Evolutionary conservation across 2,888 invertebrate species (phyloP), one percentile per base, ranked within the genome.

Genomic region (Volucella inflata): DNA sequence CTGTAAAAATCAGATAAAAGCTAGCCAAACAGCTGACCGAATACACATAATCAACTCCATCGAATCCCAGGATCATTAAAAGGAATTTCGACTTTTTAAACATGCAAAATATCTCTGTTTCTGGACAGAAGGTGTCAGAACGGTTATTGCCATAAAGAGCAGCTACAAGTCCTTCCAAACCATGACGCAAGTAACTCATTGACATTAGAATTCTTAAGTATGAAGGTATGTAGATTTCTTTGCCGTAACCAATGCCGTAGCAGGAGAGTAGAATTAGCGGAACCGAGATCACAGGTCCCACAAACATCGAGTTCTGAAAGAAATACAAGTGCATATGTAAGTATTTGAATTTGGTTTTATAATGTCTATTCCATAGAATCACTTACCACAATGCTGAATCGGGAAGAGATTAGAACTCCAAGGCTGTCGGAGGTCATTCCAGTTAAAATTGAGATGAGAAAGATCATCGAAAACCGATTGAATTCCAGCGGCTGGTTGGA

Each of bases 231-330:
- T 90, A 94, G 0, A 96, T 95, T 0, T 94, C 93, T n/a, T 94
- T 93, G 1, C 96, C 96, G 80, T 95, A 95, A 6, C 98, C 98
- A 89, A 98, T 95, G 40, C 98, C 97, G 90, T 96, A 96, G 0
- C 96, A 96, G 6, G 98, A 96, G 62, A 98, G 93, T 74, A 98
- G 92, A 94, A 98, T 96, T 11, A 98, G 93, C 0, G 98, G 98
- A 6, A 98, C 98, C 68, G 96, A 94, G 77, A 96, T 90, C 0
- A 97, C 96, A 14, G 98, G 98, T 0, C 98, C 98, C 88, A 98
- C 93, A 91, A 98, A 98, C 92, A 98, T 96, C 38, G 96, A 95
- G 89, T 97, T 97, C 97, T 97, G 92, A 10, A 36, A 93, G 93
- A 8, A 30, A 40, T 0, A 30, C 30, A 6, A 30, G 30, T 30